Conservation (phyloP, 2,888 invertebrate species). For the Gymnosoma rotundatum region DNA sequence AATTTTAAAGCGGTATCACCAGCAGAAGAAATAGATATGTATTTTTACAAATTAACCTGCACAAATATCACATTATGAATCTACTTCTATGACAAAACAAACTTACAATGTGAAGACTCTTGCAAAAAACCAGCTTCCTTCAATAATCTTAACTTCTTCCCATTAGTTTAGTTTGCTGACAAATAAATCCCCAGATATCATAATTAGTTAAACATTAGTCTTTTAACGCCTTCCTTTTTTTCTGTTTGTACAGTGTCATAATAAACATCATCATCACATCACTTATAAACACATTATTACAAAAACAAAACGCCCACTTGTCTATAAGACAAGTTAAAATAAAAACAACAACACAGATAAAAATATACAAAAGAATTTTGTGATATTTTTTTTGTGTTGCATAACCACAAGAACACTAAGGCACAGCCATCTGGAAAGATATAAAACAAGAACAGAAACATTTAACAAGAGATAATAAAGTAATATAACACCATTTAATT, state of each 20-base stretch:
- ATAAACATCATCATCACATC: constrained; percentile 49
- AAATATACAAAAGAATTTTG: constrained; percentile 33
- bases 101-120: too few species aligned
- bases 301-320: constrained; percentile 70
- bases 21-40: too few species aligned
- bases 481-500: constrained; percentile 66
- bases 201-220: constrained; percentile 65
- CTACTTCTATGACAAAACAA: too few species aligned
- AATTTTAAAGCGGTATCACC: too few species aligned
- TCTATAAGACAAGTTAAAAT: constrained; percentile 63
- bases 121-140: neutral
- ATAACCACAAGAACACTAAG: constrained; percentile 48
- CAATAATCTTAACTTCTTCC: neutral
- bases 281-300: constrained; percentile 73
- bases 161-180: neutral
- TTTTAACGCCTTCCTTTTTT: constrained; percentile 62
- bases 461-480: constrained; percentile 57
- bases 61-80: too few species aligned
- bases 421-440: constrained; percentile 69
- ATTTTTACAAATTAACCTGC: too few species aligned
- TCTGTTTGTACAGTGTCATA: constrained; percentile 18
- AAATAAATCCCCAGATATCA: constrained; percentile 59
- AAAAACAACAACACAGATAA: constrained; percentile 17
- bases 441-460: constrained; percentile 30
- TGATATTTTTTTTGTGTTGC: constrained; percentile 13